These are phyloP conservation scores for Philantomba maxwellii DNA, from an alignment of 2,113 vertebrate genomes.

Conservation along the genomic window DNA sequence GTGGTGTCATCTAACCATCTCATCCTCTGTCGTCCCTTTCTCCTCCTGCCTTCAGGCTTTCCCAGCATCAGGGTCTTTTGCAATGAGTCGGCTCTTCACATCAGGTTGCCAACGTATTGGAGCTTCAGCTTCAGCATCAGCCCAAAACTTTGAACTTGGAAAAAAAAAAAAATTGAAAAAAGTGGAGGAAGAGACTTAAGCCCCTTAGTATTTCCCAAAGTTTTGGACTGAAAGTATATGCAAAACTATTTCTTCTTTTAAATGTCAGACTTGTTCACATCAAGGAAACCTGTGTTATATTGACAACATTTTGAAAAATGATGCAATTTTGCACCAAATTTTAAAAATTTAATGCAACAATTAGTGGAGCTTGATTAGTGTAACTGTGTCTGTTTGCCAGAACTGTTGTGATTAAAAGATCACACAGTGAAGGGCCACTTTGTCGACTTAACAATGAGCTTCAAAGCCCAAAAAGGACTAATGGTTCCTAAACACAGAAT, in stretches of 20 bases:
- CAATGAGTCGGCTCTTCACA: rapidly evolving
- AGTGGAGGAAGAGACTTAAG: neutral
- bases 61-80: neutral
- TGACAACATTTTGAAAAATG: neutral
- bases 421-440: neutral
- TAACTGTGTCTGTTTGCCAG: neutral
- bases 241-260: neutral
- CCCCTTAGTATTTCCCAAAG: neutral
- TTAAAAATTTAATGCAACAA: neutral
- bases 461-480: neutral
- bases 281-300: neutral
- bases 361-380: neutral
- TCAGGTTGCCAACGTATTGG: neutral
- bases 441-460: neutral
- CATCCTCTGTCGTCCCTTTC: rapidly evolving
- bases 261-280: neutral
- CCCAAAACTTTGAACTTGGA: neutral
- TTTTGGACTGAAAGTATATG: neutral
- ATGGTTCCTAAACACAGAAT: neutral
- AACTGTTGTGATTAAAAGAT: neutral
- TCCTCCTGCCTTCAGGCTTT: neutral
- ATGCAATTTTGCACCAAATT: neutral
- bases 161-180: neutral
- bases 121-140: neutral
- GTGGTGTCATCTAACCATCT: neutral